Conservation (phyloP, 1,140 invertebrate species). For the Nixonia krombeini region DNA sequence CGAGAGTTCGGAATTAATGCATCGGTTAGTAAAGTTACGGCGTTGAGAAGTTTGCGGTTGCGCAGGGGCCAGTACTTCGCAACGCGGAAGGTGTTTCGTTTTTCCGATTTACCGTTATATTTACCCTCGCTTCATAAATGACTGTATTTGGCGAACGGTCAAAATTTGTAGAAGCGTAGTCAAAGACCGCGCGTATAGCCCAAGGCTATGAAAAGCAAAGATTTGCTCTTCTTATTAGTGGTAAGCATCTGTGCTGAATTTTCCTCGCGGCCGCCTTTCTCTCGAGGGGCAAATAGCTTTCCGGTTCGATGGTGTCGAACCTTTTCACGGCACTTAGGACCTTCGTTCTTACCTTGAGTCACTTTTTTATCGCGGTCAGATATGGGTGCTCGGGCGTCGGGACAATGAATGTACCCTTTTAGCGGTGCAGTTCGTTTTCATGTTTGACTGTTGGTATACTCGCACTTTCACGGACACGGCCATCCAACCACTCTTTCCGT, state of each 20-base stretch:
- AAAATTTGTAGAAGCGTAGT: too few relatives aligned
- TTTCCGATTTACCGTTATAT: too few relatives aligned
- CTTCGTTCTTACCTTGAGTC: background rate
- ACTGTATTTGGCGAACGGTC: too few relatives aligned
- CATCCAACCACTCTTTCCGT: slow-evolving; percentile 11
- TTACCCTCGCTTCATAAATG: too few relatives aligned
- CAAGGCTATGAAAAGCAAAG: background rate
- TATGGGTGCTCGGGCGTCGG: slow-evolving; percentile 18
- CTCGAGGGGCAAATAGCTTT: slow-evolving; percentile 6
- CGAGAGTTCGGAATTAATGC: too few relatives aligned
- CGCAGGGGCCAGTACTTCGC: too few relatives aligned
- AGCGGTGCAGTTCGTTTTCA: slow-evolving; percentile 16
- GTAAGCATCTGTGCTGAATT: background rate
- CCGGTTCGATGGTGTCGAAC: slow-evolving; percentile 9
- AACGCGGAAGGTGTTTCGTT: too few relatives aligned
- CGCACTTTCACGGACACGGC: slow-evolving; percentile 4
- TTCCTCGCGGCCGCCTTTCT: background rate
- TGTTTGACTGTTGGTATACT: slow-evolving; percentile 13
- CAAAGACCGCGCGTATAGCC: too few relatives aligned
- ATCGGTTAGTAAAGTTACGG: too few relatives aligned
- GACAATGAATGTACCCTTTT: slow-evolving; percentile 27
- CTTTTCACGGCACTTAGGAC: slow-evolving; percentile 9
- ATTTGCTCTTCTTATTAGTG: background rate
- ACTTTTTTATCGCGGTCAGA: slow-evolving; percentile 22
- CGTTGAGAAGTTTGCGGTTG: too few relatives aligned